phyloP scores from a whole-genome alignment of 1,140 invertebrate genomes.

The Zaprionus kolodkinae region DNA sequence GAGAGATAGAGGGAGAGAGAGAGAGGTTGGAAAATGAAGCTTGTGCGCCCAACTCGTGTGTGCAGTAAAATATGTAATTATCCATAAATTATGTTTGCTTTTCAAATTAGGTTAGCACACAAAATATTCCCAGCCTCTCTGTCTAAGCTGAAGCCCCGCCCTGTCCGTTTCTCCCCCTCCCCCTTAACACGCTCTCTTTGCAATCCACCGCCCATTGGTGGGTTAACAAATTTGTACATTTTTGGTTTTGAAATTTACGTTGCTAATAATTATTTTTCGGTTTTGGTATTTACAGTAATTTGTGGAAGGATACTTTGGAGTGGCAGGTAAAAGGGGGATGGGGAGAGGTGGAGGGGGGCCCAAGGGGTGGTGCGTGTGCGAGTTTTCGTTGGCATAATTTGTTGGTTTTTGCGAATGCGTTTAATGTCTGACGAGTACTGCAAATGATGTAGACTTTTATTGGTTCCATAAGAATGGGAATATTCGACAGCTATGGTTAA shows the following conservation, averaged over 20 bases:
- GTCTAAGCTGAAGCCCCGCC: not conserved
- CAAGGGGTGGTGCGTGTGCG: not conserved
- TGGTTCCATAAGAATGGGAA: not conserved
- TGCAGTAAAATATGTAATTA: slow-evolving; percentile 68
- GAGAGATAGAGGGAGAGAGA: no score
- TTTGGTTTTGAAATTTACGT: slow-evolving; percentile 51
- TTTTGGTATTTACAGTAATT: slow-evolving; percentile 40
- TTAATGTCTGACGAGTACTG: slow-evolving; percentile 9
- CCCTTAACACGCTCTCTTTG: not conserved
- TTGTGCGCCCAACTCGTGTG: slow-evolving; percentile 15
- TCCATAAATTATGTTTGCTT: slow-evolving; percentile 50
- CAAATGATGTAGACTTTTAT: not conserved
- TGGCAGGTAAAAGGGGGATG: slow-evolving; percentile 1
- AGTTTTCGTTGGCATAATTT: slow-evolving; percentile 31
- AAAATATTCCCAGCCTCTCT: not conserved
- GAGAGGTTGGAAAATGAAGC: not conserved
- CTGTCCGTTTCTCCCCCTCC: not conserved
- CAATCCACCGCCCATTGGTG: not conserved
- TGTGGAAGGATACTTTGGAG: slow-evolving; percentile 13
- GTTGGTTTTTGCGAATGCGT: slow-evolving; percentile 8
- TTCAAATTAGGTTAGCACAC: slow-evolving; percentile 44
- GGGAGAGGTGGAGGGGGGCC: not conserved
- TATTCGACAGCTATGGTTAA: not conserved
- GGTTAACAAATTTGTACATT: slow-evolving; percentile 53
- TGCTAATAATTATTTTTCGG: slow-evolving; percentile 55